Conservation (phyloP, 2,797 vertebrate species). For the Gila robusta region DNA sequence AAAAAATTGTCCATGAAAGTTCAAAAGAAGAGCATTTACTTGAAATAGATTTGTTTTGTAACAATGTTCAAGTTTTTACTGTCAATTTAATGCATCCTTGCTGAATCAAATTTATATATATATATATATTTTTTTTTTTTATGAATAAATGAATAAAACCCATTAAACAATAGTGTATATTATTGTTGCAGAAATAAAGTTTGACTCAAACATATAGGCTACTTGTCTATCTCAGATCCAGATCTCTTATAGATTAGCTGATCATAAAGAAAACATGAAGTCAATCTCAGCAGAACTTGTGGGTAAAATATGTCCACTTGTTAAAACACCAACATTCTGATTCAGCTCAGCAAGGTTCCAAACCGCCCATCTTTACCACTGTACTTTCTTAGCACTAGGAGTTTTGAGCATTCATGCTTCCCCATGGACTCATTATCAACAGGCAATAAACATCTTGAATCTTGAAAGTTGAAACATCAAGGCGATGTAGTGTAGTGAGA, state of each 20-base stretch:
- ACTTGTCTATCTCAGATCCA: background rate
- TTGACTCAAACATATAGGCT: background rate
- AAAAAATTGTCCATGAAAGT: too few species aligned
- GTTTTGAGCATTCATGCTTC: conserved; percentile 7
- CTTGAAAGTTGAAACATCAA: conserved; percentile 45
- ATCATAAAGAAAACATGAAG: background rate
- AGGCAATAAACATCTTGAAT: conserved; percentile 23
- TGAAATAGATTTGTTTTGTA: too few species aligned
- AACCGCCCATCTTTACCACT: background rate
- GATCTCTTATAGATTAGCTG: background rate
- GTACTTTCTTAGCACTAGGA: conserved; percentile 1
- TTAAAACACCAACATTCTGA: background rate
- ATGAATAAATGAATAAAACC: too few species aligned
- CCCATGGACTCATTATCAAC: conserved; percentile 13
- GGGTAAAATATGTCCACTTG: conserved; percentile 6
- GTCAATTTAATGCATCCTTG: background rate
- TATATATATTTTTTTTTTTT: too few species aligned
- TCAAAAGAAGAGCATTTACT: too few species aligned
- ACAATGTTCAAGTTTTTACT: too few species aligned
- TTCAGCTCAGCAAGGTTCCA: background rate
- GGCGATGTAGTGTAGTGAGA: conserved; percentile 24
- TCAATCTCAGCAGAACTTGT: background rate
- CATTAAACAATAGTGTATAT: background rate
- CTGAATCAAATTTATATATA: background rate
- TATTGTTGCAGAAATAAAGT: background rate